phyloP scores from a whole-genome alignment of 2,888 invertebrate species.

The Agrotis segetum region DNA sequence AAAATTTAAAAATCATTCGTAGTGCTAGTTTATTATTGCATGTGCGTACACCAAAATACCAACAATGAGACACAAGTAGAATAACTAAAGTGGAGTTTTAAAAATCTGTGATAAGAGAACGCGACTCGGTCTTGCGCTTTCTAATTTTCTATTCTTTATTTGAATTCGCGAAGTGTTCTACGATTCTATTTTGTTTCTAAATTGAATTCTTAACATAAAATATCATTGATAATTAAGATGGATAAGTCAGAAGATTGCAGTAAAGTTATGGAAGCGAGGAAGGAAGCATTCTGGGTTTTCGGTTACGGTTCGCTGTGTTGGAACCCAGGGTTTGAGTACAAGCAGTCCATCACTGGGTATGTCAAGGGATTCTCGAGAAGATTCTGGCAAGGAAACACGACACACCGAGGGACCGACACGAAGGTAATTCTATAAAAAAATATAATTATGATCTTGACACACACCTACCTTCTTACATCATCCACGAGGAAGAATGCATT shows the following conservation, averaged over 20 bases:
- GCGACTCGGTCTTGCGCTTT: constrained; percentile 69
- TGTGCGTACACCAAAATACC: constrained; percentile 71
- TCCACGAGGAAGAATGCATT: not conserved
- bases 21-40: constrained; percentile 74
- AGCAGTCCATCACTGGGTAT: constrained; percentile 95
- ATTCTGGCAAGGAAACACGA: constrained; percentile 98
- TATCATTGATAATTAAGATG: constrained; percentile 46
- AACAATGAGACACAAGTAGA: constrained; percentile 84
- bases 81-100: constrained; percentile 72
- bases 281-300: constrained; percentile 95
- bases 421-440: constrained; percentile 89
- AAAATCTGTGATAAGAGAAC: constrained; percentile 75
- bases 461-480: constrained; percentile 56
- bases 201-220: constrained; percentile 52
- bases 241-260: constrained; percentile 63
- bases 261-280: constrained; percentile 68
- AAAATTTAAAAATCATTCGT: constrained; percentile 63
- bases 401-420: constrained; percentile 94
- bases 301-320: constrained; percentile 99
- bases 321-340: constrained; percentile 97
- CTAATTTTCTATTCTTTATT: constrained; percentile 72
- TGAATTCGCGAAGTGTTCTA: constrained; percentile 64
- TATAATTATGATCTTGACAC: constrained; percentile 26
- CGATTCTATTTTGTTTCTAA: constrained; percentile 46
- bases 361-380: constrained; percentile 95